Evolutionary conservation across 2,888 invertebrate genomes (phyloP), one percentile per base, ranked within the genome.

Genomic region (Digitonthophagus gazella): DNA sequence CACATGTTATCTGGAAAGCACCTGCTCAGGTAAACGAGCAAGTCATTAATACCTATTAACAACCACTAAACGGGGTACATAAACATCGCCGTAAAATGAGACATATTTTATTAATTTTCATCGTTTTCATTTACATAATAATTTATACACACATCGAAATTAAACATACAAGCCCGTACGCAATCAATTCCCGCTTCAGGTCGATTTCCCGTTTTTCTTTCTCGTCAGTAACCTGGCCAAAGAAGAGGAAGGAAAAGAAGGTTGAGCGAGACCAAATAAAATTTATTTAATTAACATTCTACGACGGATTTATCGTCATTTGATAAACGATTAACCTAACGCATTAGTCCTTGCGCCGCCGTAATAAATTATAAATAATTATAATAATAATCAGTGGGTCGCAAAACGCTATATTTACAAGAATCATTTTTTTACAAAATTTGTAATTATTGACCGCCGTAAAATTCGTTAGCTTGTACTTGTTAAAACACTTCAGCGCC

Each of bases 401-500:
- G 28, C 28, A 44, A 8, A n/a, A n/a, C n/a, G n/a, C 1, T 22
- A 55, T 44, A 44, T 71, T 67, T 18, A 63, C 66, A 54, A n/a
- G n/a, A n/a, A 22, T 22, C 22, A 44, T 44, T 64, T 64, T 58
- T 67, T 69, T 69, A 67, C 58, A 65, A 67, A 18, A 19, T 56
- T 22, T 63, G 64, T 69, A 19, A 67, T 58, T 69, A 67, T 67
- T 66, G 28, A 44, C 28, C 1, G 28, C 28, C 11, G 28, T 44
- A 44, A 44, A 44, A 44, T 44, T 44, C 28, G 28, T 44, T 44
- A 44, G 28, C 28, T 44, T 44, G 28, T 44, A 67, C 28, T 44
- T 44, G 6, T 44, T 44, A 44, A 44, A 44, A 44, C 28, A 8
- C 11, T 44, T 44, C 70, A 73, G 71, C 73, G 71, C 71, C 72